Conservation (phyloP, 2,113 vertebrate genomes). For the Sterna hirundo region DNA sequence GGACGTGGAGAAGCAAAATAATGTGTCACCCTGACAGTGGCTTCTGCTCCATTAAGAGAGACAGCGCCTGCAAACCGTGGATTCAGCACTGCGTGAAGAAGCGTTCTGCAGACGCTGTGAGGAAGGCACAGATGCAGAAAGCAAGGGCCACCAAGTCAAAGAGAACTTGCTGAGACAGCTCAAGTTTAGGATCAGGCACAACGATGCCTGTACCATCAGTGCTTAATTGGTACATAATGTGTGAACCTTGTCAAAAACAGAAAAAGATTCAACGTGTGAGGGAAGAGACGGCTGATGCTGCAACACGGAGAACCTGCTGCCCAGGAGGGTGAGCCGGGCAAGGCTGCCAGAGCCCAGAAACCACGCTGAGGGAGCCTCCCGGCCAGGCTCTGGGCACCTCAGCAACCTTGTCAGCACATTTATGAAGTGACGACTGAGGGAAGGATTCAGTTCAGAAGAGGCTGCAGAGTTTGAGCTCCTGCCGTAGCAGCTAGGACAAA, state of each 20-base stretch:
- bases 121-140: background rate
- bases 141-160: fast-evolving
- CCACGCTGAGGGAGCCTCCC: background rate
- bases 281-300: background rate
- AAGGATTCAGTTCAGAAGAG: background rate
- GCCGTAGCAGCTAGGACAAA: background rate
- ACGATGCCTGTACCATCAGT: background rate
- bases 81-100: background rate
- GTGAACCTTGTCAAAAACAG: background rate
- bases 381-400: background rate
- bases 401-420: background rate
- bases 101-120: background rate
- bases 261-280: background rate
- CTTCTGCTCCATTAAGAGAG: background rate
- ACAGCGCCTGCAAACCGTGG: fast-evolving
- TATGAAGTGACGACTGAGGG: background rate
- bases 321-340: background rate
- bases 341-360: background rate
- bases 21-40: background rate
- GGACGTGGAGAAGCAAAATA: background rate
- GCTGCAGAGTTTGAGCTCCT: background rate
- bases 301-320: background rate
- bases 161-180: background rate
- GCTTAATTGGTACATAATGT: background rate
- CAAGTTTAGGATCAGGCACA: background rate